Conservation (phyloP, 2,797 vertebrate species). For the Chelidonichthys spinosus region DNA sequence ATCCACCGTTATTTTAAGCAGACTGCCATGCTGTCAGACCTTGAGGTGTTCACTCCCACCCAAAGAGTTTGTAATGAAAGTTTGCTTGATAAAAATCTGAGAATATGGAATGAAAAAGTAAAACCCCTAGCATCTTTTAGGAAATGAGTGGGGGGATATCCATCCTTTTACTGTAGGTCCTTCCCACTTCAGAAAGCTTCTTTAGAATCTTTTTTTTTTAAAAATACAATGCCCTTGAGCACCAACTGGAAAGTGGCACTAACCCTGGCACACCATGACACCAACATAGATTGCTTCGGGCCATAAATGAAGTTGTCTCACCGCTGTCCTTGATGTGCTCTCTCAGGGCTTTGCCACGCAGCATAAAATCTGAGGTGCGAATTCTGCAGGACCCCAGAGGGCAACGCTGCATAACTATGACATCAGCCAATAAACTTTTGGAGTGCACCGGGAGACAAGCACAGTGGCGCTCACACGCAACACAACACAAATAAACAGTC, state of each 20-base stretch:
- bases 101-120: background rate
- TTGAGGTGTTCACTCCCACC: constrained; percentile 3
- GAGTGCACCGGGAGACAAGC: constrained; percentile 16
- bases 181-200: constrained; percentile 25
- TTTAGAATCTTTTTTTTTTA: constrained; percentile 18
- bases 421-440: constrained; percentile 76
- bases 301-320: constrained; percentile 69
- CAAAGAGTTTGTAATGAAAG: background rate
- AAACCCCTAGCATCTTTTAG: background rate
- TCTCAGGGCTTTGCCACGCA: constrained; percentile 60
- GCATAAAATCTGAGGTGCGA: constrained; percentile 77
- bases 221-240: constrained; percentile 36
- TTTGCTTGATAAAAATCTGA: background rate
- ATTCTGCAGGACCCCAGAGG: constrained; percentile 69
- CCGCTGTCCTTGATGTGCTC: constrained; percentile 56
- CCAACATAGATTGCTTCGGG: constrained; percentile 15
- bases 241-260: constrained; percentile 13
- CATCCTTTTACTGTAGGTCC: constrained; percentile 1
- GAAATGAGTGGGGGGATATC: background rate
- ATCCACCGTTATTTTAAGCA: background rate
- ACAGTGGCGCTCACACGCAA: constrained; percentile 13
- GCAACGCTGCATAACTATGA: constrained; percentile 77
- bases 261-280: constrained; percentile 21
- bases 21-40: background rate
- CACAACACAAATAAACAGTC: constrained; percentile 48